Percentiles rank a stretch among this genome's conserved stretches.
Evolutionary conservation across 2,113 vertebrate genomes (phyloP).

Genomic region (Pedetes capensis): DNA sequence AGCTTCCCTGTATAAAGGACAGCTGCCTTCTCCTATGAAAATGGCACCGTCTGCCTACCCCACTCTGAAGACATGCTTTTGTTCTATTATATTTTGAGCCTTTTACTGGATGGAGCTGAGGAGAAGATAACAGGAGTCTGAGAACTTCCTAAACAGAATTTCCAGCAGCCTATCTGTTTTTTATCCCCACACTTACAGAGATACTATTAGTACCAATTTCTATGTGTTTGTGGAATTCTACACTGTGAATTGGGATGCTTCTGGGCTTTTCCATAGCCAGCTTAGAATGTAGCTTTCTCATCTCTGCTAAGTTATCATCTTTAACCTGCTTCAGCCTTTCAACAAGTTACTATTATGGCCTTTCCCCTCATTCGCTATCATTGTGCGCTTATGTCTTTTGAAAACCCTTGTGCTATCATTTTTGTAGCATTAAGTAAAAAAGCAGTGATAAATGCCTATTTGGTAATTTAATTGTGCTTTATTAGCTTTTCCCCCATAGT

Average conservation of each 20-base stretch:
- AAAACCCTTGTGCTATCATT: not conserved
- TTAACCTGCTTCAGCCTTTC: not conserved
- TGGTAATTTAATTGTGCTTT: not conserved
- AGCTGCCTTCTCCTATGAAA: not conserved
- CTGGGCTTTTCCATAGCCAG: not conserved
- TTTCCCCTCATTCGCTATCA: not conserved
- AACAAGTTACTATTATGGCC: not conserved
- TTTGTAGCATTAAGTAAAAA: not conserved
- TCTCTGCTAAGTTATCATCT: not conserved
- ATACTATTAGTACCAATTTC: not conserved
- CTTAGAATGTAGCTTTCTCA: not conserved
- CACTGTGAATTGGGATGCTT: not conserved
- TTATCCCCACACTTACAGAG: not conserved
- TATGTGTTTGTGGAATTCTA: not conserved
- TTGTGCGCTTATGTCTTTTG: not conserved
- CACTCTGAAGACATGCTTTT: not conserved
- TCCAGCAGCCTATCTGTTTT: not conserved
- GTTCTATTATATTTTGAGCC: not conserved
- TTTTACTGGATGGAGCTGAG: not conserved
- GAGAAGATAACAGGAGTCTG: not conserved
- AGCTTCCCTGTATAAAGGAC: not conserved
- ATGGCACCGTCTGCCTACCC: too few species aligned
- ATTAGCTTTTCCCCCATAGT: not conserved
- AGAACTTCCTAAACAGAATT: not conserved
- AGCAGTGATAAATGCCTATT: not conserved